Conservation (phyloP, 2,113 vertebrate genomes). For the Rhinolophus ferrumequinum region DNA sequence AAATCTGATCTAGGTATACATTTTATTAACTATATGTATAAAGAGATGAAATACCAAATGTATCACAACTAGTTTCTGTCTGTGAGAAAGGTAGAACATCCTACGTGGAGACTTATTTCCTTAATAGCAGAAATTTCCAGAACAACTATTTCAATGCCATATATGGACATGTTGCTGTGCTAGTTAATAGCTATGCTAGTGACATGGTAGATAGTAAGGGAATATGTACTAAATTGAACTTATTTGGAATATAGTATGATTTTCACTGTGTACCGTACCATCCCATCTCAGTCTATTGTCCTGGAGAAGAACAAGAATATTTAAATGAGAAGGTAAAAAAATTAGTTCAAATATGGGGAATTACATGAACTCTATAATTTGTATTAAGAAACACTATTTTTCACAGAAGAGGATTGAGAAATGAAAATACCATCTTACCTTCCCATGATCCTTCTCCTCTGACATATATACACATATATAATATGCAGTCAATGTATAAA, state of each 20-base stretch:
- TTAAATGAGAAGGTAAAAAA: neutral
- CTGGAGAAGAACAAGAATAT: neutral
- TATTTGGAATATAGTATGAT: neutral
- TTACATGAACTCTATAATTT: neutral
- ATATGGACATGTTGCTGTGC: neutral
- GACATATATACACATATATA: neutral
- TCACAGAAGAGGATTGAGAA: neutral
- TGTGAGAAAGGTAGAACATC: neutral
- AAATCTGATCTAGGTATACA: neutral
- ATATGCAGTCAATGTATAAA: neutral
- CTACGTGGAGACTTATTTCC: neutral
- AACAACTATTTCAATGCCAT: neutral
- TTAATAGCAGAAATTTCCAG: neutral
- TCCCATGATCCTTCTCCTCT: neutral
- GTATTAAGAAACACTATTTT: neutral
- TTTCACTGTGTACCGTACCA: neutral
- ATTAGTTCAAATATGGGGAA: neutral
- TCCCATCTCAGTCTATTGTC: neutral
- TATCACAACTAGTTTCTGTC: neutral
- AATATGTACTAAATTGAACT: neutral
- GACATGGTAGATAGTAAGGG: neutral
- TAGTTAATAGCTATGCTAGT: neutral
- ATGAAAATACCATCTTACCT: neutral
- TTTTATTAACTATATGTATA: neutral
- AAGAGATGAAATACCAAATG: constrained; percentile 5